These are phyloP conservation scores for Andricus curvator DNA, from an alignment of 2,888 invertebrate genomes.

Conservation along the genomic window DNA sequence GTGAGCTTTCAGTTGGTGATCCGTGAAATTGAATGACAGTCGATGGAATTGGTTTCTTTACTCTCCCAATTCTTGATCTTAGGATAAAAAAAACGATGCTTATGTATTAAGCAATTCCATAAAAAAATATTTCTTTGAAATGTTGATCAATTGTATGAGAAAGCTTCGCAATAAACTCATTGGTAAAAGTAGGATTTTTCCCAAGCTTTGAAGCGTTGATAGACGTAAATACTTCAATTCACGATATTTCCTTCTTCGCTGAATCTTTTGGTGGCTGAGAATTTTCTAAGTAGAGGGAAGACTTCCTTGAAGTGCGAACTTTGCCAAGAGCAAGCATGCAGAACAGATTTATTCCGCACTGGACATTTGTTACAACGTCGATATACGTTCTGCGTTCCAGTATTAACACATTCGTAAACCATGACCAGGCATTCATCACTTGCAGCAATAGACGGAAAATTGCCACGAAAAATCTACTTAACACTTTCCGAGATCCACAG, in stretches of 20 bases:
- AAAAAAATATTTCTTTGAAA: neutral
- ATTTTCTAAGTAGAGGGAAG: constrained; percentile 54
- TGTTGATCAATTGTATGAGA: neutral
- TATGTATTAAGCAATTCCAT: neutral
- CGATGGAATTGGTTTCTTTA: no score
- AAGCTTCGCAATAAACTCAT: constrained; percentile 4
- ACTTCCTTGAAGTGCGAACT: constrained; percentile 56
- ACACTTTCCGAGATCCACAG: neutral
- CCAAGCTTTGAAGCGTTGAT: neutral
- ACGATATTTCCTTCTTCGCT: constrained; percentile 9
- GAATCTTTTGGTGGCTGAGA: constrained; percentile 29
- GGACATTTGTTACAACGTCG: constrained; percentile 38
- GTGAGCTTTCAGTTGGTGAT: neutral
- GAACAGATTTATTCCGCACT: constrained; percentile 62
- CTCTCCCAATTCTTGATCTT: neutral
- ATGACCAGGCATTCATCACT: constrained; percentile 5
- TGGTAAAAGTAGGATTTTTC: neutral
- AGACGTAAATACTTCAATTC: constrained; percentile 29
- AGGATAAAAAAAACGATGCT: neutral
- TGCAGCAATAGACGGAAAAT: constrained; percentile 7
- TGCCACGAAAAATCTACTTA: constrained; percentile 15
- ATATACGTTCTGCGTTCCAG: constrained; percentile 16
- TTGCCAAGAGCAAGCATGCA: constrained; percentile 63
- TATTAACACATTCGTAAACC: neutral
- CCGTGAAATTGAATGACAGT: neutral